These are phyloP conservation scores for Cyrtonyx montezumae DNA, from an alignment of 2,113 vertebrate species.

Conservation along the genomic window DNA sequence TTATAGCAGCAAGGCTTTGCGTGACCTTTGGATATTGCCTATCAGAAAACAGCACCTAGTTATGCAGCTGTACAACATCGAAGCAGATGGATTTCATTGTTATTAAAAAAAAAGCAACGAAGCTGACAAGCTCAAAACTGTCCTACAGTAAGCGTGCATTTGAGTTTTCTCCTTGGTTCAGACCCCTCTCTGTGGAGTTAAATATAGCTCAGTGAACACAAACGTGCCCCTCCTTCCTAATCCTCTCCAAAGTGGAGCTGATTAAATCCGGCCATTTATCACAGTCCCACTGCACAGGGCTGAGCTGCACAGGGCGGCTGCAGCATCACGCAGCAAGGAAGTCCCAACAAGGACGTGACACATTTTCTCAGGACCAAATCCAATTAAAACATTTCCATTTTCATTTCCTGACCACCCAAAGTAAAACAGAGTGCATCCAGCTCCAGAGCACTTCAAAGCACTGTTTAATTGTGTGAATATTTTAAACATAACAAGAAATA, in stretches of 20 bases:
- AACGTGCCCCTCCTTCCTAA: slow-evolving; percentile 39
- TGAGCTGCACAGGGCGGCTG: not conserved
- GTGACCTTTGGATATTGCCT: slow-evolving; percentile 44
- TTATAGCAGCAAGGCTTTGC: slow-evolving; percentile 21
- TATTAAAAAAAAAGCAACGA: not conserved
- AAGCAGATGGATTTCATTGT: not conserved
- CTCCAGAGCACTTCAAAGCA: slow-evolving; percentile 42
- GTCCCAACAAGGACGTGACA: slow-evolving; percentile 67
- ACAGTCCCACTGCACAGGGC: slow-evolving; percentile 24
- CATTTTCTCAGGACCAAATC: slow-evolving; percentile 62
- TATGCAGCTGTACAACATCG: not conserved
- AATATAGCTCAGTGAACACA: slow-evolving; percentile 34
- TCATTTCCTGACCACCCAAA: slow-evolving; percentile 51
- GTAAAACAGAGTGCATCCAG: slow-evolving; percentile 12
- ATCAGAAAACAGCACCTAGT: slow-evolving; percentile 30
- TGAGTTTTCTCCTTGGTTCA: not conserved
- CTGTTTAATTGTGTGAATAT: slow-evolving; percentile 66
- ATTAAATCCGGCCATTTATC: slow-evolving; percentile 63
- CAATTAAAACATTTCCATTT: slow-evolving; percentile 69
- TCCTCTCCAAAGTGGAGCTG: slow-evolving; percentile 36
- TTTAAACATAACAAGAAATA: slow-evolving; percentile 6
- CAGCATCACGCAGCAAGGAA: slow-evolving; percentile 31
- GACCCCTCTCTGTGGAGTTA: not conserved
- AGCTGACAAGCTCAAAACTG: not conserved
- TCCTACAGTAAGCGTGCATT: not conserved